These are phyloP conservation scores for Typhlichthys subterraneus DNA, from an alignment of 2,797 vertebrate genomes.

Conservation along the genomic window DNA sequence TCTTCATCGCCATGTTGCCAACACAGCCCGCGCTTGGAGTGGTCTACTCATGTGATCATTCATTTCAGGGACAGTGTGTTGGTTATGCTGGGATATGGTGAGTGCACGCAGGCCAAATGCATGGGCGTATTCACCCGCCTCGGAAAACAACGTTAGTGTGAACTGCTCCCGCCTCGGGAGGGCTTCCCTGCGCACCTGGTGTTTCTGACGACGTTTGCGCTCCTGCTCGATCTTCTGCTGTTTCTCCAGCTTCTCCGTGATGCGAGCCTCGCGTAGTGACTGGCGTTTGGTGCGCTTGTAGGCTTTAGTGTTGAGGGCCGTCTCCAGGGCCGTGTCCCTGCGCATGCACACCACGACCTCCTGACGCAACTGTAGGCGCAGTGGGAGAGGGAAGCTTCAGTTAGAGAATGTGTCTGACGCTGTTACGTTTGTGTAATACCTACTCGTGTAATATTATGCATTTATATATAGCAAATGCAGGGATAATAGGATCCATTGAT, in stretches of 20 bases:
- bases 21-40: too few relatives aligned
- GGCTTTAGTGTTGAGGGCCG: conserved; percentile 93
- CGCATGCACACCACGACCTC: conserved; percentile 98
- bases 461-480: not conserved
- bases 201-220: conserved; percentile 93
- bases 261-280: conserved; percentile 92
- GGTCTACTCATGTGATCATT: too few relatives aligned
- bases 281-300: conserved; percentile 98
- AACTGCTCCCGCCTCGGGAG: too few relatives aligned
- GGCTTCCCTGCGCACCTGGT: conserved; percentile 79
- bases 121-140: too few relatives aligned
- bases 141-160: too few relatives aligned
- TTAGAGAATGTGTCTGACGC: not conserved
- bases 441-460: not conserved
- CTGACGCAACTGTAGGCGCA: conserved; percentile 84
- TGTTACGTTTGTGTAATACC: not conserved
- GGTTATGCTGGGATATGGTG: too few relatives aligned
- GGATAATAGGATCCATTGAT: not conserved
- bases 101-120: too few relatives aligned
- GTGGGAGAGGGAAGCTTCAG: not conserved
- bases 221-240: conserved; percentile 99
- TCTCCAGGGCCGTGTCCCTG: conserved; percentile 93
- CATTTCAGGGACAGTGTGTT: too few relatives aligned
- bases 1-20: too few relatives aligned
- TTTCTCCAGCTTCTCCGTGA: conserved; percentile 98